Base-by-base conservation (phyloP, 2,888 invertebrate genomes). In the Troides oblongomaculatus region DNA sequence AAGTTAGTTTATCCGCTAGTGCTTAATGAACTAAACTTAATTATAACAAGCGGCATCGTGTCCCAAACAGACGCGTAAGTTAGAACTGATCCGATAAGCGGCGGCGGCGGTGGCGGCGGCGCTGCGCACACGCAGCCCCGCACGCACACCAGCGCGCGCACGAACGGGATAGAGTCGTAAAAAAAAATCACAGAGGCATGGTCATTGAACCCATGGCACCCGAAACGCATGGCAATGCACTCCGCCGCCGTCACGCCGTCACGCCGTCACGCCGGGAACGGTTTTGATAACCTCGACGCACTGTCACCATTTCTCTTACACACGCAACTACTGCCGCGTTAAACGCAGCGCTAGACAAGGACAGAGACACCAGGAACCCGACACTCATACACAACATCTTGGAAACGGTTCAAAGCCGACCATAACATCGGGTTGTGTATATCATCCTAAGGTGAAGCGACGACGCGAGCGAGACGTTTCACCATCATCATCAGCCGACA, bases 151-250 rank as follows among this genome's bases (percentile, higher is more conserved):
- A 4, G 43, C 36, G 25, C 10, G 43, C 62, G 36, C 43, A 56
- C 60, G 67, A 70, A 69, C 72, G 70, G 71, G 69, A 68, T 68
- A 76, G 69, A 70, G 68, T 77, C 77, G 75, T 76, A 77, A 77
- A 77, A 53, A 21, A 77, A 78, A 78, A 78, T 78, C 78, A 78
- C 78, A 73, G 76, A 70, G 65, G 68, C 39, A 61, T 70, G 77
- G 72, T 74, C 77, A 75, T 71, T 69, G 78, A 72, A 74, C 78
- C 66, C 21, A 50, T 53, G 64, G 70, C 72, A 73, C 73, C 77
- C 77, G 73, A 78, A 78, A 76, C 74, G 71, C 71, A 76, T 77
- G 78, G 77, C 78, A 75, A 72, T 77, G 78, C 78, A 78, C 78
- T 77, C 78, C 36, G 18, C 17, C 21, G 46, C 25, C 64, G 23